A percentile compares a stretch with the other conserved stretches of the same genome.
Conservation (phyloP, 1,140 invertebrate species). For the Meloidogyne exigua region DNA sequence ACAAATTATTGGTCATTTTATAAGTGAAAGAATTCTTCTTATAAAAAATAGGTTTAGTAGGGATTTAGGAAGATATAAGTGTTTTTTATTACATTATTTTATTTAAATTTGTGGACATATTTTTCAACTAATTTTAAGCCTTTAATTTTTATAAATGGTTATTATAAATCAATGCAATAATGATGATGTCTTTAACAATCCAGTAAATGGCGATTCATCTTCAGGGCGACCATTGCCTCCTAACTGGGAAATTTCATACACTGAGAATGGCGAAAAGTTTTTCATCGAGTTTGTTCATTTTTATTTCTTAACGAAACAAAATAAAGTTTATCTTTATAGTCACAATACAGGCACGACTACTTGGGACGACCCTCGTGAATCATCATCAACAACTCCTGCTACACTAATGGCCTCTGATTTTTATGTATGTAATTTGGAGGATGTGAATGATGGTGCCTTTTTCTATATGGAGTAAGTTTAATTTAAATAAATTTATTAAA, state of each 20-base stretch:
- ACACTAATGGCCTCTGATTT: constrained; percentile 77
- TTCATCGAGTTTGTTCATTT: constrained; percentile 85
- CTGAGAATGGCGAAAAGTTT: constrained; percentile 90
- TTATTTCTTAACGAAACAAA: not conserved
- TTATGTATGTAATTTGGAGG: constrained; percentile 97
- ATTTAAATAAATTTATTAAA: not conserved
- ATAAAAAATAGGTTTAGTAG: too few species aligned
- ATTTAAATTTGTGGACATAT: not conserved
- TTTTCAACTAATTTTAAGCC: not conserved
- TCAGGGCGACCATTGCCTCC: constrained; percentile 80
- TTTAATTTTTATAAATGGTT: not conserved
- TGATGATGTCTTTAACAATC: not conserved
- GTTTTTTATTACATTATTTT: not conserved
- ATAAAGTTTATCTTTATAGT: constrained; percentile 28
- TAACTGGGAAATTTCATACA: constrained; percentile 95
- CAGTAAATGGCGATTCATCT: constrained; percentile 26
- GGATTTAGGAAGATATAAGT: not conserved
- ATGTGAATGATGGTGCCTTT: constrained; percentile 75
- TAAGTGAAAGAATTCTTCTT: too few species aligned
- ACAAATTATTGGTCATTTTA: too few species aligned
- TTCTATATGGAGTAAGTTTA: constrained; percentile 86
- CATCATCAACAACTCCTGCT: constrained; percentile 21
- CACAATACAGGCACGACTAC: constrained; percentile 62
- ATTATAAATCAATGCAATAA: not conserved
- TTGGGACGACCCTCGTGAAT: constrained; percentile 62